phyloP scores from a whole-genome alignment of 2,797 vertebrate genomes.

The Myiotriccus ornatus region DNA sequence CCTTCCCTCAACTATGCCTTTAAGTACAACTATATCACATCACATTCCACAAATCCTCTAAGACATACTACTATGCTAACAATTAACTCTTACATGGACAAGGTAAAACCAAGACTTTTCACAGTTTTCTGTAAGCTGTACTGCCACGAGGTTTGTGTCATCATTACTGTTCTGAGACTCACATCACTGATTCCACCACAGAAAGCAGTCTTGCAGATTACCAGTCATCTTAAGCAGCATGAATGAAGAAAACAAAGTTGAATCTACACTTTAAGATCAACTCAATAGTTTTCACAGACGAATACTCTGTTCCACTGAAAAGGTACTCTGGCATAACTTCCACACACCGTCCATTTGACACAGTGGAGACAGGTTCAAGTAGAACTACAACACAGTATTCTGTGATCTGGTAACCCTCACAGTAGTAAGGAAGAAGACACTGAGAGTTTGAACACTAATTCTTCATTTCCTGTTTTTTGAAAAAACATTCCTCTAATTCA shows the following conservation, averaged over 20 bases:
- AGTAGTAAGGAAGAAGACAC: not conserved
- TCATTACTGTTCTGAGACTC: not conserved
- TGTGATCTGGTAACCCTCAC: not conserved
- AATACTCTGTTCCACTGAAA: not conserved
- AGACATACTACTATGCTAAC: not conserved
- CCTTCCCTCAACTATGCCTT: not conserved
- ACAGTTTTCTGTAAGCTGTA: not conserved
- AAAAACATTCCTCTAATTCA: not conserved
- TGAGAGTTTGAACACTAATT: not conserved
- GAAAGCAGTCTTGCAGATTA: not conserved
- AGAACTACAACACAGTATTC: not conserved
- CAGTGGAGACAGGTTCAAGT: not conserved
- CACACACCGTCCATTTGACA: rapidly evolving
- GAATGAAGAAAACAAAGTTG: not conserved
- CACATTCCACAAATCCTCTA: not conserved
- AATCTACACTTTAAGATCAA: not conserved
- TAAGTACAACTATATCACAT: not conserved
- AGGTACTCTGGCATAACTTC: not conserved
- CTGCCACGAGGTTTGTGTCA: not conserved
- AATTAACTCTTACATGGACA: not conserved
- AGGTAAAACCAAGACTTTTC: not conserved
- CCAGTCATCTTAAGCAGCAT: not conserved
- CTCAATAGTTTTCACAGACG: not conserved
- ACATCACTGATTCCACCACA: not conserved
- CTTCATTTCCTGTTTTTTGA: not conserved